These are phyloP conservation scores for Cosmopolites sordidus DNA, from an alignment of 2,888 invertebrate species.

Conservation along the genomic window DNA sequence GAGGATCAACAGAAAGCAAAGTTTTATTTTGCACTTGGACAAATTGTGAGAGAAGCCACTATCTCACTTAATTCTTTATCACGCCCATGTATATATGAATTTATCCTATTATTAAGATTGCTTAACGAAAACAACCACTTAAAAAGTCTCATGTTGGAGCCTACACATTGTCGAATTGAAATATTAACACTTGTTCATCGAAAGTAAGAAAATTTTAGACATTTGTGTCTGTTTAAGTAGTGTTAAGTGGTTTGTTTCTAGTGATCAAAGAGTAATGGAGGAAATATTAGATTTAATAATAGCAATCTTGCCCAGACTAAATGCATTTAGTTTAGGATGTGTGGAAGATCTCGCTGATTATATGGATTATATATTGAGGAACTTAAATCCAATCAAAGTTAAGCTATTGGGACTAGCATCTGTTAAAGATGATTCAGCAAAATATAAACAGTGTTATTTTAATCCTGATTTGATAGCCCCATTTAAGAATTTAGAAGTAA, in stretches of 20 bases:
- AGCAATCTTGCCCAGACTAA: constrained; percentile 38
- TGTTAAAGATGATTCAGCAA: constrained; percentile 68
- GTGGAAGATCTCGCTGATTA: constrained; percentile 44
- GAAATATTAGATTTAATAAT: constrained; percentile 34
- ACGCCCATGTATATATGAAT: constrained; percentile 42
- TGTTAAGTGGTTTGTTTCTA: constrained; percentile 6
- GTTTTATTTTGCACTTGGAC: constrained; percentile 42
- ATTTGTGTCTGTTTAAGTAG: neutral
- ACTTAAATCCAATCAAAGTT: constrained; percentile 53
- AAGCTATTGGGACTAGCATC: constrained; percentile 65
- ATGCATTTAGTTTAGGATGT: constrained; percentile 45
- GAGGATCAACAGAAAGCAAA: constrained; percentile 39
- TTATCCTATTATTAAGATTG: constrained; percentile 42
- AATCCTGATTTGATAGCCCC: constrained; percentile 56
- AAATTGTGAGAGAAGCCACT: constrained; percentile 41
- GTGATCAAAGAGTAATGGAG: constrained; percentile 9
- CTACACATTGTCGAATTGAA: constrained; percentile 46
- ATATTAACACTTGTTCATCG: constrained; percentile 18
- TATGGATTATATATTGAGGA: constrained; percentile 40
- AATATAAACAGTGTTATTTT: constrained; percentile 56
- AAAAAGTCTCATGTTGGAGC: constrained; percentile 44
- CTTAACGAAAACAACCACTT: constrained; percentile 44
- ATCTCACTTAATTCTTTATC: constrained; percentile 44
- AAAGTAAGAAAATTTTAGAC: constrained; percentile 3
- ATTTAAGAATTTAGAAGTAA: constrained; percentile 57